phyloP scores from a whole-genome alignment of 2,113 vertebrate species.

The Chlorodrepanis virens region DNA sequence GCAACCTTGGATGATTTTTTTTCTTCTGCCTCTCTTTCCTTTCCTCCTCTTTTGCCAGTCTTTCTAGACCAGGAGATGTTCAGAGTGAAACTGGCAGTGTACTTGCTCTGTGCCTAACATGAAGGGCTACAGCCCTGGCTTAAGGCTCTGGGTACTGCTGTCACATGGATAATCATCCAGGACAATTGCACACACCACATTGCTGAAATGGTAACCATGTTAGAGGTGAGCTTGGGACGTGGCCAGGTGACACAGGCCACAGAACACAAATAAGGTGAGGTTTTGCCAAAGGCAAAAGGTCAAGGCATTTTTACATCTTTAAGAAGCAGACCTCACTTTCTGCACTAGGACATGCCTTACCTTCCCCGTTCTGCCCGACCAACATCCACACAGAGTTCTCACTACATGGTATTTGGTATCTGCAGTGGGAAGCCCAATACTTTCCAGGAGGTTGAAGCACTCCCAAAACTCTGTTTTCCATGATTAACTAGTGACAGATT shows the following conservation, averaged over 20 bases:
- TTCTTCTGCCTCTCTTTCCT: not conserved
- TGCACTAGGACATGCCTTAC: not conserved
- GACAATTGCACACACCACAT: not conserved
- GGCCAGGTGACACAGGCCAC: constrained; percentile 2
- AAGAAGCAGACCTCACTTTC: not conserved
- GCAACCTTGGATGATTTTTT: not conserved
- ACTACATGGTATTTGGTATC: not conserved
- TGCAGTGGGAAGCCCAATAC: not conserved
- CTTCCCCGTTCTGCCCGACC: not conserved
- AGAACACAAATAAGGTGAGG: not conserved
- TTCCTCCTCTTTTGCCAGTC: not conserved
- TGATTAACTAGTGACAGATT: not conserved
- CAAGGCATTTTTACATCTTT: not conserved
- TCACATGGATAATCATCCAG: not conserved
- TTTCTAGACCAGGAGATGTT: not conserved
- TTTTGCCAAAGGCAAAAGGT: not conserved
- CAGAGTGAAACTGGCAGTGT: not conserved
- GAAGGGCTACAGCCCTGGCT: not conserved
- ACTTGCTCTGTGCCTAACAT: not conserved
- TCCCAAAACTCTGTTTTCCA: not conserved
- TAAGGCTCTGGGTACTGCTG: not conserved
- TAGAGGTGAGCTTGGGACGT: not conserved
- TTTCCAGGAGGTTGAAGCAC: not conserved
- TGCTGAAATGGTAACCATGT: not conserved
- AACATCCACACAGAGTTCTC: not conserved